Conservation (phyloP, 2,113 vertebrate genomes). For the Junco hyemalis region DNA sequence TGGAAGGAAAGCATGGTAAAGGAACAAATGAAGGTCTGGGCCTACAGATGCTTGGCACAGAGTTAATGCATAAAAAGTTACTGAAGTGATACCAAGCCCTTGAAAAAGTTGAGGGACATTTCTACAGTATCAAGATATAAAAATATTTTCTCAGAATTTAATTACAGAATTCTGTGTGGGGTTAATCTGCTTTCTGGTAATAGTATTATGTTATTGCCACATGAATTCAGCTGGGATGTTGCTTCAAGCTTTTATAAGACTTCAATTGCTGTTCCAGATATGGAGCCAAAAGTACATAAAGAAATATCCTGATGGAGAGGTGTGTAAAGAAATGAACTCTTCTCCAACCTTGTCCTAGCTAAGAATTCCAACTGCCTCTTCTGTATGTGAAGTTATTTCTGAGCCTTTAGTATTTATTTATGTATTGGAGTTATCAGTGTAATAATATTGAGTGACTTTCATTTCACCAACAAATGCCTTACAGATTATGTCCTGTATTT, state of each 20-base stretch:
- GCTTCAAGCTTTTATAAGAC: neutral
- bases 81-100: neutral
- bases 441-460: constrained; percentile 28
- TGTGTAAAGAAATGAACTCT: neutral
- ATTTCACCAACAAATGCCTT: constrained; percentile 42
- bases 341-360: neutral
- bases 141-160: neutral
- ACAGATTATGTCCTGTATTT: constrained; percentile 9
- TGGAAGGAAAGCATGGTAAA: neutral
- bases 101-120: neutral
- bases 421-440: constrained; percentile 47
- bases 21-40: neutral
- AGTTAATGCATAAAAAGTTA: neutral
- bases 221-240: neutral
- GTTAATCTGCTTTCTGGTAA: neutral
- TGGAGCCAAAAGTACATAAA: neutral
- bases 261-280: neutral
- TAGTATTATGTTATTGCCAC: neutral
- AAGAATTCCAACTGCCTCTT: neutral
- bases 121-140: neutral
- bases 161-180: neutral
- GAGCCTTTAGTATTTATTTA: constrained; percentile 39
- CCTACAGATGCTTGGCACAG: neutral
- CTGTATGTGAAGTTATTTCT: constrained; percentile 12
- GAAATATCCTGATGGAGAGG: neutral